Evolutionary conservation across 2,888 invertebrate species (phyloP).

Genomic region (Drepanosiphum platanoidis): DNA sequence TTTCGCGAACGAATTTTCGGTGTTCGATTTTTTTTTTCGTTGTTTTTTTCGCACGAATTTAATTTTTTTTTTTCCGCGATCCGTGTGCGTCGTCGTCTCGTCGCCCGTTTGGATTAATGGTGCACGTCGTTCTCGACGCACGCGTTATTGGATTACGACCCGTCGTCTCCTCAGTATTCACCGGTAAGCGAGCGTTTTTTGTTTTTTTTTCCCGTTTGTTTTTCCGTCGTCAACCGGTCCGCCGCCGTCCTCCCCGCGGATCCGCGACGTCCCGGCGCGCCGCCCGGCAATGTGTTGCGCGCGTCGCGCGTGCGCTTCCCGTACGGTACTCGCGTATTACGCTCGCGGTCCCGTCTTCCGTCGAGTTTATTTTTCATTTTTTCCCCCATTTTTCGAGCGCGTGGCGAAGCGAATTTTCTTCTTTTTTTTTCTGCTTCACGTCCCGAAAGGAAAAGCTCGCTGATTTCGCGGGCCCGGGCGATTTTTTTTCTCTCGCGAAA

Average conservation of each 20-base stretch:
- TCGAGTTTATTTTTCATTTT: background rate
- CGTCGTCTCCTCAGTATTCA: background rate
- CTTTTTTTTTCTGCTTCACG: background rate
- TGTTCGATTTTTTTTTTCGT: background rate
- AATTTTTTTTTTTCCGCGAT: too few relatives aligned
- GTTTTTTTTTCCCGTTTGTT: background rate
- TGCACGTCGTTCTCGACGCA: background rate
- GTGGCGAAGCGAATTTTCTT: too few relatives aligned
- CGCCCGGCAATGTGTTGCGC: slow-evolving; percentile 6
- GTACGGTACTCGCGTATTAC: too few relatives aligned
- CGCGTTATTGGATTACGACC: slow-evolving; percentile 23
- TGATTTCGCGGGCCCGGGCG: too few relatives aligned
- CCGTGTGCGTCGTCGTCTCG: background rate
- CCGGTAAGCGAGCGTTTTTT: slow-evolving; percentile 18
- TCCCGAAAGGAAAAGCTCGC: too few relatives aligned
- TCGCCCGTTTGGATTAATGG: slow-evolving; percentile 18
- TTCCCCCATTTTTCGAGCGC: too few relatives aligned
- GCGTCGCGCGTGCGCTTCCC: slow-evolving; percentile 14
- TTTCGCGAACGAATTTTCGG: too few relatives aligned
- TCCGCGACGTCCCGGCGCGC: background rate
- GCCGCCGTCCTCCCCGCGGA: background rate
- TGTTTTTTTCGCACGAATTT: background rate
- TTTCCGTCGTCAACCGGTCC: slow-evolving; percentile 3
- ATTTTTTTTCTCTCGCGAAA: too few relatives aligned
- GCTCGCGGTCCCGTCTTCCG: background rate